These are phyloP conservation scores for Metacarcinus magister DNA, from an alignment of 2,888 invertebrate species.

Conservation along the genomic window DNA sequence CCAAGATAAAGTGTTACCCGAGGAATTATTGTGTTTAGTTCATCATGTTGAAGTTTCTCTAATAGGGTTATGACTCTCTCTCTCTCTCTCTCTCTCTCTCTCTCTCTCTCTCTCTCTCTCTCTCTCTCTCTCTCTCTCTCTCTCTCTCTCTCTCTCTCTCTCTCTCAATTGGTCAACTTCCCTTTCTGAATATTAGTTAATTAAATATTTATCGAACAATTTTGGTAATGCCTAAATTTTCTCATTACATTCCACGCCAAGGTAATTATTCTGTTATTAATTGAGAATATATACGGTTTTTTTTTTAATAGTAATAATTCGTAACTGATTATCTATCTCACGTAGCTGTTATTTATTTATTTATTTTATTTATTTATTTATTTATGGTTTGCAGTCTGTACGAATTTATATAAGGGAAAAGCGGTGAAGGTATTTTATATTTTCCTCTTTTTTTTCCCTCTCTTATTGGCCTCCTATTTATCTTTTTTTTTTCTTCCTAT, in stretches of 20 bases:
- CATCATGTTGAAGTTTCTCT: not conserved
- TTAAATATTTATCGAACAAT: not conserved
- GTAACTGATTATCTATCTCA: not conserved
- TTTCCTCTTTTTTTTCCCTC: no score
- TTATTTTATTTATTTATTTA: not conserved
- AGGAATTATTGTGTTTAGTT: not conserved
- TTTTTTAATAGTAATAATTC: not conserved
- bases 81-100: conserved; percentile 26
- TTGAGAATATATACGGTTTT: not conserved
- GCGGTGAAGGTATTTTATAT: no score
- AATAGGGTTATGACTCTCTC: not conserved
- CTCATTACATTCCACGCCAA: not conserved
- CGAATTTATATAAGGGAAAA: no score
- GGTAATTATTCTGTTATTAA: not conserved
- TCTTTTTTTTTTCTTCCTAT: no score
- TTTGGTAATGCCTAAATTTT: not conserved
- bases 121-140: conserved; percentile 26
- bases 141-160: not conserved
- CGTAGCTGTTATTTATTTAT: not conserved
- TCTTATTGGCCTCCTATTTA: no score
- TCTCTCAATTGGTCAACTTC: no score
- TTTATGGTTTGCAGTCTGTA: no score
- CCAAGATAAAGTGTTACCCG: not conserved
- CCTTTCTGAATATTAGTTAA: not conserved
- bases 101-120: conserved; percentile 26